phyloP scores from a whole-genome alignment of 2,113 vertebrate genomes.

The Alexandromys fortis region DNA sequence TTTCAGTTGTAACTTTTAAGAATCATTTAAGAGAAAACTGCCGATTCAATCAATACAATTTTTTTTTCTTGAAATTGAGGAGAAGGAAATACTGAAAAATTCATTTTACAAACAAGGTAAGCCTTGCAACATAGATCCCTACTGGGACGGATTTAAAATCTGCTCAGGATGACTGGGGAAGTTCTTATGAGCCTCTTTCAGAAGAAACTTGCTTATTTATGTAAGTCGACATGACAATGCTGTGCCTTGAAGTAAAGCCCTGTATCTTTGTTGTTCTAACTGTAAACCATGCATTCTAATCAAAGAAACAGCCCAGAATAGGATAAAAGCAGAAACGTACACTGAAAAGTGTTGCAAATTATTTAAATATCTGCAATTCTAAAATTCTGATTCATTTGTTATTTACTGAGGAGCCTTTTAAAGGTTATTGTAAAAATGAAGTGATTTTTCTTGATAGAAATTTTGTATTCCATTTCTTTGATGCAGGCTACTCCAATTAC shows the following conservation, averaged over 20 bases:
- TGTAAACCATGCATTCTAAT: not conserved
- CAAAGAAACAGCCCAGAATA: not conserved
- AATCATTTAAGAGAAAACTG: conserved; percentile 1
- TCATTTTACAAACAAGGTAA: not conserved
- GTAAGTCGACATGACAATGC: not conserved
- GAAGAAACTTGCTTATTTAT: conserved; percentile 6
- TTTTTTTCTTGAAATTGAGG: not conserved
- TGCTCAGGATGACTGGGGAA: not conserved
- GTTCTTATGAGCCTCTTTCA: not conserved
- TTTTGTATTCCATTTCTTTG: conserved; percentile 79
- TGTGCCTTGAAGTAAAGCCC: not conserved
- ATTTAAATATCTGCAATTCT: not conserved
- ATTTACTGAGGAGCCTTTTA: conserved; percentile 52
- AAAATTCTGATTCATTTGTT: conserved; percentile 35
- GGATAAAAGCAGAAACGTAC: conserved; percentile 21
- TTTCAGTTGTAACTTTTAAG: not conserved
- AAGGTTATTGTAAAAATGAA: conserved; percentile 73
- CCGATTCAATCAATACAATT: not conserved
- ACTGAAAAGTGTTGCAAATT: not conserved
- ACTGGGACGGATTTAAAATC: not conserved
- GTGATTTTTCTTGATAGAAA: conserved; percentile 74
- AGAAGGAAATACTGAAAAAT: conserved; percentile 22
- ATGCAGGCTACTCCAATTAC: conserved; percentile 79
- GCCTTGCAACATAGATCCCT: not conserved
- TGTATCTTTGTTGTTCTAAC: not conserved